Evolutionary conservation across 2,113 vertebrate species (phyloP).

Genomic region (Mustela nigripes): DNA sequence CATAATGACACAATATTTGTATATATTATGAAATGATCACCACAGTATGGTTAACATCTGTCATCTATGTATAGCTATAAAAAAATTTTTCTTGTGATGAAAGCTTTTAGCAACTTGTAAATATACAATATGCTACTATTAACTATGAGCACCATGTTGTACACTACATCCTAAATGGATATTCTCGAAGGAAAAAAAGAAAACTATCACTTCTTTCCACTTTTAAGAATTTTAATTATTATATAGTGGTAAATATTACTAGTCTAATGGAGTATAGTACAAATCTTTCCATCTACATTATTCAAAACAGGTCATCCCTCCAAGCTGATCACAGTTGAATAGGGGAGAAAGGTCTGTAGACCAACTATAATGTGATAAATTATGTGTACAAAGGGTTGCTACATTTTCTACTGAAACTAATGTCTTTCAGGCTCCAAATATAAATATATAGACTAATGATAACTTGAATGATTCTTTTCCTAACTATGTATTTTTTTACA

Average conservation of each 20-base stretch:
- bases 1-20: background rate
- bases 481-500: background rate
- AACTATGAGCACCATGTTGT: background rate
- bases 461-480: background rate
- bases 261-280: background rate
- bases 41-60: background rate
- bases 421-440: background rate
- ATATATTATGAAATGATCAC: background rate
- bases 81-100: background rate
- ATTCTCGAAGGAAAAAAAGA: background rate
- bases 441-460: background rate
- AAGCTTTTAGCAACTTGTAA: background rate
- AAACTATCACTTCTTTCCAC: background rate
- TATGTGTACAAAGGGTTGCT: background rate
- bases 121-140: background rate
- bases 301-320: background rate
- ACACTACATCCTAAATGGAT: background rate
- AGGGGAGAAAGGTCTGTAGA: background rate
- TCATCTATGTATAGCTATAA: background rate
- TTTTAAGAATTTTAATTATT: background rate
- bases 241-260: background rate
- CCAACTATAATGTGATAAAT: background rate
- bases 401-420: background rate
- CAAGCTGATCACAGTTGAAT: background rate
- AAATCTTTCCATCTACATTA: slow-evolving; percentile 30